phyloP scores from a whole-genome alignment of 2,797 vertebrate species.

The Acrossocheilus wenchowensis region DNA sequence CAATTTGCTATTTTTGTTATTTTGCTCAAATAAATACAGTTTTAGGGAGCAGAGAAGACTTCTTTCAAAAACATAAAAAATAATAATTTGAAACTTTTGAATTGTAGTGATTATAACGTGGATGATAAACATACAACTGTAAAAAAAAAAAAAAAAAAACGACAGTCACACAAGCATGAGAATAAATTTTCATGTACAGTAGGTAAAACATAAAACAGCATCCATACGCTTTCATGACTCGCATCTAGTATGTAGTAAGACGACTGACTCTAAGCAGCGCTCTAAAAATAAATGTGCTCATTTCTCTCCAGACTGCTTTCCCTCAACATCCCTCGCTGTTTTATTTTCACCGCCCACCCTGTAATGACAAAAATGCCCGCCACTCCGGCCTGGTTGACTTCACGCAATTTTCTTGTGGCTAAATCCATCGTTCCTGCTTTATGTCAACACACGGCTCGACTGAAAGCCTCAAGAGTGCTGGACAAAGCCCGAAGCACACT shows the following conservation, averaged over 20 bases:
- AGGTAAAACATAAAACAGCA: not conserved
- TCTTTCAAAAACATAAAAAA: not conserved
- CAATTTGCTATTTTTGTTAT: not conserved
- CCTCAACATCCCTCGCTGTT: slow-evolving; percentile 44
- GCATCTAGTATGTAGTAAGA: not conserved
- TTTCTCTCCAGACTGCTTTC: slow-evolving; percentile 51
- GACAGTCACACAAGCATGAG: not conserved
- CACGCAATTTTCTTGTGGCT: slow-evolving; percentile 42
- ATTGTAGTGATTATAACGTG: not conserved
- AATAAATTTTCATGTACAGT: not conserved
- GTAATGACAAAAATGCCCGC: slow-evolving; percentile 36
- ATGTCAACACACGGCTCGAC: slow-evolving; percentile 47
- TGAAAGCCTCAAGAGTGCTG: slow-evolving; percentile 28
- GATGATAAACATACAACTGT: not conserved
- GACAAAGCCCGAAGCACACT: not conserved
- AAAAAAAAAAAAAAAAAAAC: not conserved
- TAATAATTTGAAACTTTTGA: not conserved
- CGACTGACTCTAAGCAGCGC: not conserved
- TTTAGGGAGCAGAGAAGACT: not conserved
- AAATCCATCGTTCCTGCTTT: slow-evolving; percentile 59
- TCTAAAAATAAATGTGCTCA: slow-evolving; percentile 53
- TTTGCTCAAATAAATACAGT: not conserved
- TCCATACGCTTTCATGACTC: not conserved
- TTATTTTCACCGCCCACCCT: slow-evolving; percentile 35
- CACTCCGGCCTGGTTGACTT: slow-evolving; percentile 47